Evolutionary conservation across 2,888 invertebrate species (phyloP), one percentile per base, ranked within the genome.

Genomic region (Andrena camellia): DNA sequence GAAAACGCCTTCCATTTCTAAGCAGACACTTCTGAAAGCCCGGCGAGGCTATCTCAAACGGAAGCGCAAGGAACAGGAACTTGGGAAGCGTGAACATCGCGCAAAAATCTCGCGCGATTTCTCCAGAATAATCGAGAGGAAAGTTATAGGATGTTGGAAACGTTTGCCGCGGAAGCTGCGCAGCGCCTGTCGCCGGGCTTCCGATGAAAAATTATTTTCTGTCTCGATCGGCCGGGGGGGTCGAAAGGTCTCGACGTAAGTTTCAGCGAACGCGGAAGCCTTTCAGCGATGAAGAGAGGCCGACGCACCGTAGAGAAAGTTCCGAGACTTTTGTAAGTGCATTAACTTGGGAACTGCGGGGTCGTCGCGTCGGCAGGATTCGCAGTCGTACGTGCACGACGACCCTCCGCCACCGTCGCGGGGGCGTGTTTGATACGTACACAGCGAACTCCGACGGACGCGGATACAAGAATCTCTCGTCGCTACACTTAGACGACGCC

Each of bases 301-400:
- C 66, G 68, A 33, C 71, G 35, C 66, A 63, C 59, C 62, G 59
- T 48, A 20, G 35, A 23, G 26, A 78, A 86, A 85, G 71, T 85
- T 86, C 70, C 85, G 78, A 75, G 86, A 86, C 86, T 86, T 81
- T 77, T 74, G 68, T 74, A 86, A 86, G 86, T 86, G 83, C 86
- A 86, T 86, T 86, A 86, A 78, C 81, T 86, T 72, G 20, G 74
- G 75, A 64, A 74, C 78, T 66, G 57, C 29, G 50, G 31, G 23
- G 35, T 67, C 52, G 35, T 63, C 29, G 50, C 52, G 35, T 68
- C 29, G 50, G n/a, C 66, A 29, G 81, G 63, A 80, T 72, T 67
- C 48, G 20, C 52, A 4, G 42, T 42, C 17, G 29, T 57, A 68
- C 50, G 48, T 50, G 31, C 29, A 23, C 50, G 42, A 42, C 42